Base-by-base conservation (phyloP, 2,797 vertebrate species). In the Sebastolobus altivelis region DNA sequence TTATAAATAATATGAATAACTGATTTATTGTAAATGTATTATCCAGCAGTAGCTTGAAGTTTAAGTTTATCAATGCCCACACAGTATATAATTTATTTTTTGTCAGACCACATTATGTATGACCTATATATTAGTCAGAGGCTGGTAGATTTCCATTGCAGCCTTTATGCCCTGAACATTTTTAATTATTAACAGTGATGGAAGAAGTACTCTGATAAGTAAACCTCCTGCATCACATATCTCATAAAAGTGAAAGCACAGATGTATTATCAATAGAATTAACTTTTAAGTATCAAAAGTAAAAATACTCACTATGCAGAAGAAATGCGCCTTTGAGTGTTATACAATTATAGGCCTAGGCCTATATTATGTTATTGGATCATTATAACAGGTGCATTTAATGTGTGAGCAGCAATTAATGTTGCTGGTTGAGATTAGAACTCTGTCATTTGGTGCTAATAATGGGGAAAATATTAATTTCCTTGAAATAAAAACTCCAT, bases 101-200 rank as follows among this genome's bases (percentile, higher is more conserved):
- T 43, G 6, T 3, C 4, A 67, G 10, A 63, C 16, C 35, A 62
- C 40, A 52, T 14, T 22, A 40, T 31, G 14, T n/a, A 0, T 63
- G 38, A 61, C 38, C 11, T 56, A 20, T 35, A 12, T 20, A 27
- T 74, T 20, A 25, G 2, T 72, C 63, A 78, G 1, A 18, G 29
- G 20, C 66, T 74, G 9, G 27, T 73, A 71, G 3, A 72, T 74
- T 80, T 85, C 55, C 75, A 66, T 4, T 8, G 35, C 20, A 55
- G 61, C 31, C 11, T 31, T 67, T 4, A 40, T 52, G 37, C 6
- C 62, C 25, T 25, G 25, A 25, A 25, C 25, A 25, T 25, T 25
- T 25, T 25, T 25, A 60, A 2, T 27, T 22, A 55, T 38, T 3
- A 31, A 56, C 8, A 13, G n/a, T 38, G 13, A 10, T 62, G 27